Percentiles rank a stretch among this genome's conserved stretches.
Evolutionary conservation across 2,797 vertebrate species (phyloP).

Genomic region (Tolypeutes matacus): DNA sequence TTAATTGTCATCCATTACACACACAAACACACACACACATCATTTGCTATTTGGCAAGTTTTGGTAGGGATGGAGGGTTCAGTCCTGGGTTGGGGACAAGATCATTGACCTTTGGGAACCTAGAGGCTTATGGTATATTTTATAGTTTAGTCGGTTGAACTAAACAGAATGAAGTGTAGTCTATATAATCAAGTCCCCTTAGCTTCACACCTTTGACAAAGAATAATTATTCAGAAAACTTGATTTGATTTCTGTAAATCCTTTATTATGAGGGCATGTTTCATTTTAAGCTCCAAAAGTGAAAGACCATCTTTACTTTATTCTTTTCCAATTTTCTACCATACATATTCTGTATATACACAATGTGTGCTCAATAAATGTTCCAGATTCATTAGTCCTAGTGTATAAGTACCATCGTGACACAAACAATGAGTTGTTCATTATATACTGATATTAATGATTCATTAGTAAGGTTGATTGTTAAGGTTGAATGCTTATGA

Average conservation of each 20-base stretch:
- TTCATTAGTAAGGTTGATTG: constrained; percentile 53
- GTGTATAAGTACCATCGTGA: not conserved
- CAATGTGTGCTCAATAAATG: not conserved
- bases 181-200: not conserved
- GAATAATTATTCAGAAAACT: not conserved
- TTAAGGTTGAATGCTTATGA: constrained; percentile 26
- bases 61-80: not conserved
- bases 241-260: not conserved
- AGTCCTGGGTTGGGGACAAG: not conserved
- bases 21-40: no score
- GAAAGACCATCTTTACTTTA: not conserved
- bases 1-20: not conserved
- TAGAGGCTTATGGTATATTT: not conserved
- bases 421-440: not conserved
- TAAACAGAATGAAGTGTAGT: not conserved
- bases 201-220: not conserved
- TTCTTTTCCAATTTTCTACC: not conserved
- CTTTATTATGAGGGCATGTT: not conserved
- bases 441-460: constrained; percentile 29
- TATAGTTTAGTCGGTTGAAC: not conserved
- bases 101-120: not conserved
- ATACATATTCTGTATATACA: not conserved
- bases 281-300: not conserved
- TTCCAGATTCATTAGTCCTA: constrained; percentile 2
- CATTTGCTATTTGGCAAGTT: not conserved